phyloP scores from a whole-genome alignment of 2,888 invertebrate genomes.

The Apodemia mormo region DNA sequence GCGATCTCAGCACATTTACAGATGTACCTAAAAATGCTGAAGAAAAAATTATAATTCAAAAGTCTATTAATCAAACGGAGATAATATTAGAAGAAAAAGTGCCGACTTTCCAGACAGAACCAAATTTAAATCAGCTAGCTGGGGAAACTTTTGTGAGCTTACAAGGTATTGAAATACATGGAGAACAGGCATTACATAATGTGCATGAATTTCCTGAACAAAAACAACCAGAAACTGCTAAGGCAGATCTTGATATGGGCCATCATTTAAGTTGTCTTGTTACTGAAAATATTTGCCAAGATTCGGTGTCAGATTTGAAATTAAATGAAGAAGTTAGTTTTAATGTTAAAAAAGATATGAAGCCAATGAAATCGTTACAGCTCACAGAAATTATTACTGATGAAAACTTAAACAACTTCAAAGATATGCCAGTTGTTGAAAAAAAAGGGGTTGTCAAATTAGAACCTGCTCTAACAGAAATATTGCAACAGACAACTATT shows the following conservation, averaged over 20 bases:
- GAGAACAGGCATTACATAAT: conserved; percentile 53
- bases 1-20: conserved; percentile 39
- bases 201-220: conserved; percentile 43
- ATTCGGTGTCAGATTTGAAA: conserved; percentile 65
- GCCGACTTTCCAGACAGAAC: conserved; percentile 39
- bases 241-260: conserved; percentile 52
- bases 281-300: conserved; percentile 58
- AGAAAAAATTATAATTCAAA: conserved; percentile 48
- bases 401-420: conserved; percentile 48
- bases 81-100: conserved; percentile 48
- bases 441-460: conserved; percentile 42
- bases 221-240: conserved; percentile 43
- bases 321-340: conserved; percentile 59
- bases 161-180: conserved; percentile 49
- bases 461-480: conserved; percentile 48
- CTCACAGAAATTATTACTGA: conserved; percentile 54
- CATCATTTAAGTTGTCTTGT: conserved; percentile 53
- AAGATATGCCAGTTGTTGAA: conserved; percentile 32
- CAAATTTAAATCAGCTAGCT: conserved; percentile 48
- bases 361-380: conserved; percentile 54
- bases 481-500: conserved; percentile 53
- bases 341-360: conserved; percentile 57
- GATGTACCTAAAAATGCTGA: conserved; percentile 45
- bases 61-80: conserved; percentile 54
- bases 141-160: conserved; percentile 47